Base-by-base conservation (phyloP, 2,888 invertebrate species). In the Tetragnatha montana region DNA sequence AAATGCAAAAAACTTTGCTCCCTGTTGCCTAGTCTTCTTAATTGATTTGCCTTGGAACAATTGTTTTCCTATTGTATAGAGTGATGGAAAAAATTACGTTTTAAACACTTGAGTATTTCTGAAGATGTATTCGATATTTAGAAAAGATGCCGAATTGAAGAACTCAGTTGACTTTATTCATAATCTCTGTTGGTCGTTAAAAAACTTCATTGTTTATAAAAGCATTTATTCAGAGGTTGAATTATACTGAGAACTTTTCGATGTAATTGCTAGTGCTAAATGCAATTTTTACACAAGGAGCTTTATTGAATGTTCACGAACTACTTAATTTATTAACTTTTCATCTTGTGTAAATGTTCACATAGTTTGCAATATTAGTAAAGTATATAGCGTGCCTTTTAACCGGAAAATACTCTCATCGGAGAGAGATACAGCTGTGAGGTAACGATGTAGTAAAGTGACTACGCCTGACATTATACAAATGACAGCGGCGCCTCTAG, bases 321-420 rank as follows among this genome's bases (percentile, higher is more conserved):
- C 47, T 71, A 78, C 69, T 85, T 89, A 71, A 85, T 89, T 85
- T 85, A 81, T 89, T 83, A 76, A 71, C 49, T 87, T 84, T 71
- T 81, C 89, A 89, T 85, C 84, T 35, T 89, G 89, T 35, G 35
- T 89, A 89, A 50, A 89, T 89, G 75, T 68, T 84, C 68, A n/a
- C n/a, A 51, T 14, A 51, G 76, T 47, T 22, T 51, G 19, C 51
- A 71, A 22, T 89, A 84, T 84, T 85, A 89, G 74, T 81, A 89
- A 78, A 10, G 35, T 35, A 35, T 35, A 35, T n/a, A n/a, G n/a
- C n/a, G n/a, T n/a, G n/a, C n/a, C n/a, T n/a, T n/a, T n/a, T n/a
- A n/a, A n/a, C n/a, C n/a, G n/a, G n/a, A n/a, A n/a, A n/a, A n/a
- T n/a, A n/a, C n/a, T n/a, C n/a, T n/a, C n/a, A n/a, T n/a, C n/a